phyloP scores from a whole-genome alignment of 2,113 vertebrate species.

The Bungarus multicinctus region DNA sequence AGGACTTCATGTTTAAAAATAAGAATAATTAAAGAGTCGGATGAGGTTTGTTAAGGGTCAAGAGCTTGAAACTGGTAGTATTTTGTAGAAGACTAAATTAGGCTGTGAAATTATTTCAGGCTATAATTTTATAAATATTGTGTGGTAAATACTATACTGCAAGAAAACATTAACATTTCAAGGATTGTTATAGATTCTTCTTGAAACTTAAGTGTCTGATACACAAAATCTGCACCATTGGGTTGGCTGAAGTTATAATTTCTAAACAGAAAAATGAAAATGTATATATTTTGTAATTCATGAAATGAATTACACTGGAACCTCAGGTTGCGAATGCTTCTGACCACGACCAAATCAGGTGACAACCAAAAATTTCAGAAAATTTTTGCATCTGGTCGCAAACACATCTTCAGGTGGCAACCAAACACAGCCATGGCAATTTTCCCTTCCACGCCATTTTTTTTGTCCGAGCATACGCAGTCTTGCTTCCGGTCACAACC shows the following conservation, averaged over 20 bases:
- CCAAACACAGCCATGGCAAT: no score
- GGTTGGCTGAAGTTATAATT: neutral
- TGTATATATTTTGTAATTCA: constrained; percentile 1
- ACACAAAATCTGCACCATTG: fast-evolving
- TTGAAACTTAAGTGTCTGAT: neutral
- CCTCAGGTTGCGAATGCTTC: no score
- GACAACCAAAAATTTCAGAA: no score
- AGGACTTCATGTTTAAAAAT: neutral
- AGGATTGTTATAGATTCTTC: fast-evolving
- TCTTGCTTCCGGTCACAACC: no score
- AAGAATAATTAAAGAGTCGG: no score
- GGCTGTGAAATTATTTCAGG: neutral
- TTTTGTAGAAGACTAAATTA: fast-evolving
- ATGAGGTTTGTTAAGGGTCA: neutral
- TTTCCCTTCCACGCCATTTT: no score
- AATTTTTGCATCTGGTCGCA: no score
- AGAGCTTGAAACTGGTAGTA: fast-evolving
- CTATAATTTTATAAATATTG: neutral
- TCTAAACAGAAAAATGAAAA: neutral
- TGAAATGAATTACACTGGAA: neutral
- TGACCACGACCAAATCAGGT: no score
- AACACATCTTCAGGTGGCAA: no score
- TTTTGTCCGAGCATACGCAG: no score
- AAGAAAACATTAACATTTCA: neutral
- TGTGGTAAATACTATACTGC: neutral